phyloP scores from a whole-genome alignment of 2,888 invertebrate genomes.

The Petrolisthes manimaculis region DNA sequence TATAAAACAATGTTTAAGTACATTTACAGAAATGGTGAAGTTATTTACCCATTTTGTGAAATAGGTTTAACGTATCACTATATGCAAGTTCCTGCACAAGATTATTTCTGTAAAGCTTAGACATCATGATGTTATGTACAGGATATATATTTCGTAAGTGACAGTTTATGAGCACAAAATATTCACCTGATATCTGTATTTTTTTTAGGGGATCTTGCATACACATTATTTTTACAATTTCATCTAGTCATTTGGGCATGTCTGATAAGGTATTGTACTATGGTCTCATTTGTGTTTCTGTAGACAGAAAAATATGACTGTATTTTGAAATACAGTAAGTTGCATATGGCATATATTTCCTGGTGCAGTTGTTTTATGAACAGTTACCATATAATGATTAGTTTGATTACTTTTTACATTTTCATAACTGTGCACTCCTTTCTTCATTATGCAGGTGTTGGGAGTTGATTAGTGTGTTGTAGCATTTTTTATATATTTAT shows the following conservation, averaged over 20 bases:
- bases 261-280: too few species aligned
- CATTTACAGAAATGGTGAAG: too few species aligned
- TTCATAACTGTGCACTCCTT: not conserved
- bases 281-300: too few species aligned
- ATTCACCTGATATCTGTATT: not conserved
- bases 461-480: constrained; percentile 31
- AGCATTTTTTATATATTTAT: constrained; percentile 38
- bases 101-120: not conserved
- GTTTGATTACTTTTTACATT: not conserved
- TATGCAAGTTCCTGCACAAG: constrained; percentile 10
- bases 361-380: not conserved
- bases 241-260: too few species aligned
- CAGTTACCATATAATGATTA: not conserved
- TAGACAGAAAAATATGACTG: too few species aligned
- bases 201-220: too few species aligned
- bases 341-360: too few species aligned
- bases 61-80: not conserved
- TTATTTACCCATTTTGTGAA: not conserved
- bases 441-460: constrained; percentile 36
- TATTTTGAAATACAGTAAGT: too few species aligned
- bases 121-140: too few species aligned
- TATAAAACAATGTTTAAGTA: too few species aligned
- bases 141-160: not conserved
- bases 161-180: not conserved
- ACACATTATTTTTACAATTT: too few species aligned